These are phyloP conservation scores for Napeogenes sylphis DNA, from an alignment of 2,888 invertebrate genomes.

Conservation along the genomic window DNA sequence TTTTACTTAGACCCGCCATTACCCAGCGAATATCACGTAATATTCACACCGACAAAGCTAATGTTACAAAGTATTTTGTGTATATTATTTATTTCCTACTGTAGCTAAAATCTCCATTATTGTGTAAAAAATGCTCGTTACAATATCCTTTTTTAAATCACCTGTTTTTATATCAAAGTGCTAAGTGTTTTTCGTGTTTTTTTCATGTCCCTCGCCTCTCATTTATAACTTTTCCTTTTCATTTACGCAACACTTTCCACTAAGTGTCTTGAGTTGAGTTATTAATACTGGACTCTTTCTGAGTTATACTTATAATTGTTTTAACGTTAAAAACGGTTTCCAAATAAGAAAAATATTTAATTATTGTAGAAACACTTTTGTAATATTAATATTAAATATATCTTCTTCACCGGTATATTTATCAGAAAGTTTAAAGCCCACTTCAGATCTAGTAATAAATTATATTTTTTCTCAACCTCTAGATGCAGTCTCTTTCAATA, in stretches of 20 bases:
- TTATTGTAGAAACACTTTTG: background rate
- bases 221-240: constrained; percentile 11
- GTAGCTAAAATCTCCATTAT: constrained; percentile 38
- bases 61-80: constrained; percentile 55
- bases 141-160: constrained; percentile 20
- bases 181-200: constrained; percentile 8
- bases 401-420: too few species aligned
- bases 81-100: constrained; percentile 1
- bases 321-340: background rate
- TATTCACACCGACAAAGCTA: constrained; percentile 53
- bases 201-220: constrained; percentile 7
- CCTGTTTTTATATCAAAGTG: constrained; percentile 16
- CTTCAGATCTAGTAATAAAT: background rate
- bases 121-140: constrained; percentile 16
- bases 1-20: constrained; percentile 34
- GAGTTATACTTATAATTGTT: background rate
- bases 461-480: background rate
- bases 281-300: background rate
- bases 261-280: constrained; percentile 2
- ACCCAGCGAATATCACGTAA: constrained; percentile 31
- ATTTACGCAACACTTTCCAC: constrained; percentile 4
- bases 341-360: background rate
- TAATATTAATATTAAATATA: background rate
- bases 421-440: too few species aligned
- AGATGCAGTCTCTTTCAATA: constrained; percentile 37